Evolutionary conservation across 2,888 invertebrate genomes (phyloP).

Genomic region (Eremobia ochroleuca): DNA sequence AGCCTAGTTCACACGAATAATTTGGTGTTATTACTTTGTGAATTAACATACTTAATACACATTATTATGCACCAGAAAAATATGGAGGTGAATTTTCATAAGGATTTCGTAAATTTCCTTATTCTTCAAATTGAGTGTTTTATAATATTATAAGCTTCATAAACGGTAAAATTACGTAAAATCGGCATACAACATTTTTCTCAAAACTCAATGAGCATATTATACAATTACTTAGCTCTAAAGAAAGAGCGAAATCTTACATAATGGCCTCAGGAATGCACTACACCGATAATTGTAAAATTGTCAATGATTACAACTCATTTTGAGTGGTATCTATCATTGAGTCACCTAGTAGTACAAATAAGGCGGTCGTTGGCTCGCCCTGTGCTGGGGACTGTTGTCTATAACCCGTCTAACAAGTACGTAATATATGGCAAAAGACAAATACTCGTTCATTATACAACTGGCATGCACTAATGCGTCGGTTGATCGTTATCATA

Average conservation of each 20-base stretch:
- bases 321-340: conserved; percentile 49
- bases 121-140: conserved; percentile 53
- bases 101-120: conserved; percentile 50
- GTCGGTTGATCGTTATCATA: conserved; percentile 68
- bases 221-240: conserved; percentile 47
- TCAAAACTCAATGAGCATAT: conserved; percentile 41
- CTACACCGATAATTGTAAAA: conserved; percentile 59
- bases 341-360: conserved; percentile 46
- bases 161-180: conserved; percentile 59
- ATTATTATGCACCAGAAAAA: conserved; percentile 55
- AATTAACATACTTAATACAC: conserved; percentile 67
- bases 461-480: conserved; percentile 72
- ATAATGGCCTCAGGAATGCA: conserved; percentile 43
- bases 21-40: conserved; percentile 64
- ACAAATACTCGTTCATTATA: conserved; percentile 68
- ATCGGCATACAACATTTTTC: conserved; percentile 25
- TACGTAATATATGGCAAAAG: conserved; percentile 52
- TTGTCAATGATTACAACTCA: conserved; percentile 57
- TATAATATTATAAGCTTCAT: conserved; percentile 36
- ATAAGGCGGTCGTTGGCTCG: conserved; percentile 35
- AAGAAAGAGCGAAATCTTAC: conserved; percentile 52
- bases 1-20: conserved; percentile 71
- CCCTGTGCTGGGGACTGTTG: conserved; percentile 10
- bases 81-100: conserved; percentile 40
- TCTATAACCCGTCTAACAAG: conserved; percentile 57